Evolutionary conservation across 1,140 invertebrate genomes (phyloP).

Genomic region (Babylonia areolata): DNA sequence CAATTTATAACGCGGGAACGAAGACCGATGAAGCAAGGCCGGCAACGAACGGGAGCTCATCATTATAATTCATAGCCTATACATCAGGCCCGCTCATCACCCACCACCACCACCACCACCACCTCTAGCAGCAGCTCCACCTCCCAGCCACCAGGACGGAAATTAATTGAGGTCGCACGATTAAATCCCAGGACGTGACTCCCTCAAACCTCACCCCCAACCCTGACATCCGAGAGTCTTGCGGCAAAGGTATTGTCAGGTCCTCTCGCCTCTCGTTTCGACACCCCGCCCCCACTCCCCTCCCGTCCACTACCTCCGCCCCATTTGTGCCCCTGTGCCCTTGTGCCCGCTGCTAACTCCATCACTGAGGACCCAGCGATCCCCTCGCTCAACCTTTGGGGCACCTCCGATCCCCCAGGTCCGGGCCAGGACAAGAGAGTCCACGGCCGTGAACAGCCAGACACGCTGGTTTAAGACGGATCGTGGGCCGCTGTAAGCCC

Average conservation of each 20-base stretch:
- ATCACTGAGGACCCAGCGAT: neutral
- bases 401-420: neutral
- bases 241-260: neutral
- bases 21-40: no score
- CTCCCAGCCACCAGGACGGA: neutral
- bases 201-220: neutral
- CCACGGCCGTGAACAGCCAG: no score
- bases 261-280: neutral
- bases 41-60: neutral
- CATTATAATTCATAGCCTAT: neutral
- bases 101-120: neutral
- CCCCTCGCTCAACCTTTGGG: neutral
- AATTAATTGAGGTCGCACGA: conserved; percentile 22
- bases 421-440: neutral
- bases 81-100: no score
- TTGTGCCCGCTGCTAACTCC: neutral
- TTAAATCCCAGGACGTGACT: conserved; percentile 13
- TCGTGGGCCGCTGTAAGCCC: no score
- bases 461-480: no score
- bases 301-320: no score
- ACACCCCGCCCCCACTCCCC: no score
- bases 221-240: neutral
- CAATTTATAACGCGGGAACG: no score
- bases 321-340: neutral
- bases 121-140: no score